These are phyloP conservation scores for Drosophila melanogaster DNA, from an alignment of 1,140 invertebrate species.

Conservation along the genomic window DNA sequence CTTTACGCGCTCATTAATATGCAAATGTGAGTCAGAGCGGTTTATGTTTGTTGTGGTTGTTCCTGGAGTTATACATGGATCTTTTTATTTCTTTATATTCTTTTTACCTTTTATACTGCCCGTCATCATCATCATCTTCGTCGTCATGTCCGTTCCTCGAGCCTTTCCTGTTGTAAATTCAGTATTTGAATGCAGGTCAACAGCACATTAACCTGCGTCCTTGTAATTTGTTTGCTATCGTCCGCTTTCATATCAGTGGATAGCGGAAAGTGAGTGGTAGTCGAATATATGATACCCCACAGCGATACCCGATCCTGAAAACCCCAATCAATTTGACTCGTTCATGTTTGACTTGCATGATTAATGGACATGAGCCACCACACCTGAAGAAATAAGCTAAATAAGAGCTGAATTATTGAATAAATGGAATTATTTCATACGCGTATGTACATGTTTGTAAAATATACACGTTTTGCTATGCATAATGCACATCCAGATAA, in stretches of 20 bases:
- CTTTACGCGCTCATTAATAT: constrained; percentile 65
- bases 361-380: background rate
- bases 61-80: constrained; percentile 4
- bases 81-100: background rate
- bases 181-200: constrained; percentile 63
- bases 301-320: background rate
- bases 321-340: background rate
- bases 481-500: background rate
- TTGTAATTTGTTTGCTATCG: constrained; percentile 41
- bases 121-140: constrained; percentile 30
- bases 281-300: constrained; percentile 31
- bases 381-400: background rate
- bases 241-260: constrained; percentile 29
- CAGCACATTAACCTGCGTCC: constrained; percentile 44
- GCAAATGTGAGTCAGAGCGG: constrained; percentile 64
- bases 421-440: background rate
- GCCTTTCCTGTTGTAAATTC: constrained; percentile 55
- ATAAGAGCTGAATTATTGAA: background rate
- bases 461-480: background rate
- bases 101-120: constrained; percentile 32
- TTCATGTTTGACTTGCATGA: background rate
- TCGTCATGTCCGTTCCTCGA: constrained; percentile 36
- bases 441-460: background rate
- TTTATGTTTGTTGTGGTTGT: constrained; percentile 28
- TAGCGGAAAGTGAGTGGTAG: background rate